Evolutionary conservation across 2,797 vertebrate genomes (phyloP).

Genomic region (Synaphobranchus kaupii): DNA sequence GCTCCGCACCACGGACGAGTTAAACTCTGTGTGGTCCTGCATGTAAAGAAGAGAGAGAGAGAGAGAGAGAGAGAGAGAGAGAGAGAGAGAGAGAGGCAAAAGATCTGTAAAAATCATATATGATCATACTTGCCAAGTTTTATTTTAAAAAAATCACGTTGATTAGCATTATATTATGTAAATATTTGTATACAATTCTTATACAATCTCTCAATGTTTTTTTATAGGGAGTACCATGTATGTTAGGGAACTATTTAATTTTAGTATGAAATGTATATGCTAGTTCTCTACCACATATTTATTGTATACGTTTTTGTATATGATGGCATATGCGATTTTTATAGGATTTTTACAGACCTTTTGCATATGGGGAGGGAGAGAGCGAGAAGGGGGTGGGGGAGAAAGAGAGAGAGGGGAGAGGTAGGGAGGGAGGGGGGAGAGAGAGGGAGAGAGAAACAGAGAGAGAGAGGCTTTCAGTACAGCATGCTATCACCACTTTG

Average conservation of each 20-base stretch:
- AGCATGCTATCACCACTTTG: not conserved
- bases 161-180: not conserved
- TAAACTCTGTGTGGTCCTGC: constrained; percentile 83
- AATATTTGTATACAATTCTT: too few relatives aligned
- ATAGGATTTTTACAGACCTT: too few relatives aligned
- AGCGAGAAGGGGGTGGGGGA: not conserved
- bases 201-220: too few relatives aligned
- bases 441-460: constrained; percentile 27
- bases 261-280: too few relatives aligned
- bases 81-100: too few relatives aligned
- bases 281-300: too few relatives aligned
- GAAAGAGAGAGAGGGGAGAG: not conserved
- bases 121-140: too few relatives aligned
- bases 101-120: too few relatives aligned
- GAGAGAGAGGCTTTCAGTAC: not conserved
- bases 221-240: too few relatives aligned
- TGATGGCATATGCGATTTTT: too few relatives aligned
- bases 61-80: not conserved
- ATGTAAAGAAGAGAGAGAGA: not conserved
- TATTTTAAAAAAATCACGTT: not conserved
- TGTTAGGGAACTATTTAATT: too few relatives aligned
- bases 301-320: too few relatives aligned
- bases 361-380: not conserved
- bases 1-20: constrained; percentile 86
- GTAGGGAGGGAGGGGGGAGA: not conserved